Base-by-base conservation (phyloP, 2,113 vertebrate species). In the Rhodinocichla rosea region DNA sequence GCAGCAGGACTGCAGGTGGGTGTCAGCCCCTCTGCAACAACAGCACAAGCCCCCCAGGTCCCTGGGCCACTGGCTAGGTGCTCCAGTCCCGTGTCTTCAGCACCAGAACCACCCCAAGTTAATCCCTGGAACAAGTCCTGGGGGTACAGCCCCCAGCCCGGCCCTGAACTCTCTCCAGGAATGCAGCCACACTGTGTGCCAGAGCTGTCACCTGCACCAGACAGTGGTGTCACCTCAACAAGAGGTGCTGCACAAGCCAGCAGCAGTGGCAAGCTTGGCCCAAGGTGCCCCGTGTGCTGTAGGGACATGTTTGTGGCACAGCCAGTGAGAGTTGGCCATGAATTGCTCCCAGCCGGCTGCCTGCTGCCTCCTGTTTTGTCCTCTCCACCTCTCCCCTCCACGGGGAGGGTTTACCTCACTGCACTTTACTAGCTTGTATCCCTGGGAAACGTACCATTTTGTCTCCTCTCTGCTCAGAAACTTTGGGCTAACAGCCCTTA, bases 311-410 rank as follows among this genome's bases (percentile, higher is more conserved):
- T n/a, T 65, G 70, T 20, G 24, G 47, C 7, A 3, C 42, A 68
- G 91, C 50, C 87, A 83, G 89, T 14, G 2, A 89, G 57, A 75
- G 83, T 20, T 55, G 69, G 77, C 73, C 63, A 37, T 3, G 1
- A 82, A 76, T 39, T 6, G 2, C 80, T 85, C 67, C 81, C 57
- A 87, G 88, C 60, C 32, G 2, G 56, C 91, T 82, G 92, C 85
- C 79, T 68, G 70, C 90, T 90, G 87, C 71, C 95, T 96, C 80
- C 87, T 57, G 65, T 74, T 90, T 70, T 89, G 83, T 76, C 79
- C 86, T 90, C 14, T 1, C 59, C 7, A 10, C 55, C 70, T 90
- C 87, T 80, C 62, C 39, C 44, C 55, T 78, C 52, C 53, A 45
- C 3, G 1, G 83, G 57, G 20, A 49, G 55, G 45, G 52, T 85